phyloP scores from a whole-genome alignment of 2,797 vertebrate genomes.

The Sebastes umbrosus region DNA sequence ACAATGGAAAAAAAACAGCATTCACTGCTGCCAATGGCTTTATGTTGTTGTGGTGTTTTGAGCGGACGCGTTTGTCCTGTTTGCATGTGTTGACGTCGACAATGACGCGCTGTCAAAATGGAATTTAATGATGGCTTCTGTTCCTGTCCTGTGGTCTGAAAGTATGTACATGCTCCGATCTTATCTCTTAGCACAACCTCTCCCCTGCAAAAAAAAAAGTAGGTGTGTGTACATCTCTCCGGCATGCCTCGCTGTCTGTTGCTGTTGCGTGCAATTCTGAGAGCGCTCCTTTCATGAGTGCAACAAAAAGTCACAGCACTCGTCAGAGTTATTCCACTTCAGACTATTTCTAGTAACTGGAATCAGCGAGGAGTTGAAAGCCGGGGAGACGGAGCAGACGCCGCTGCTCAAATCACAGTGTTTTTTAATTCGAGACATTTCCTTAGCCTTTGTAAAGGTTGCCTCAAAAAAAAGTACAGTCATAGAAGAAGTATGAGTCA shows the following conservation, averaged over 20 bases:
- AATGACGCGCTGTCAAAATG: conserved; percentile 32
- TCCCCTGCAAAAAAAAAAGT: neutral
- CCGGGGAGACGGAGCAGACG: conserved; percentile 1
- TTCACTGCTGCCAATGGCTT: neutral
- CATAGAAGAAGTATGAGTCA: conserved; percentile 19
- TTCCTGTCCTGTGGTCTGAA: neutral
- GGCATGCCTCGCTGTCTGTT: neutral
- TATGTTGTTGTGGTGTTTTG: neutral
- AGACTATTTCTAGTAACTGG: conserved; percentile 30
- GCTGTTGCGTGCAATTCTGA: neutral
- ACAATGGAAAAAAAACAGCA: neutral
- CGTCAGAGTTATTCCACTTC: conserved; percentile 41
- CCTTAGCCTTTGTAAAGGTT: conserved; percentile 38
- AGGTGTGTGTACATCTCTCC: neutral
- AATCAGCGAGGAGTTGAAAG: conserved; percentile 30
- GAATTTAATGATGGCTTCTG: conserved; percentile 21
- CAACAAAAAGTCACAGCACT: conserved; percentile 48
- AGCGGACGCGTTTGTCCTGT: conserved; percentile 12
- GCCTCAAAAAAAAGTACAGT: conserved; percentile 11
- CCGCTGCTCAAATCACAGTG: conserved; percentile 42
- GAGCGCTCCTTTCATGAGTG: conserved; percentile 22
- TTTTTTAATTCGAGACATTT: conserved; percentile 47
- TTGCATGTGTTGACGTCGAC: neutral
- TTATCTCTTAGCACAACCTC: neutral
- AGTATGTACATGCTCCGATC: neutral